A percentile compares a stretch with the other conserved stretches of the same genome.
phyloP scores from a whole-genome alignment of 2,797 vertebrate species.

The Rhynchonycteris naso region DNA sequence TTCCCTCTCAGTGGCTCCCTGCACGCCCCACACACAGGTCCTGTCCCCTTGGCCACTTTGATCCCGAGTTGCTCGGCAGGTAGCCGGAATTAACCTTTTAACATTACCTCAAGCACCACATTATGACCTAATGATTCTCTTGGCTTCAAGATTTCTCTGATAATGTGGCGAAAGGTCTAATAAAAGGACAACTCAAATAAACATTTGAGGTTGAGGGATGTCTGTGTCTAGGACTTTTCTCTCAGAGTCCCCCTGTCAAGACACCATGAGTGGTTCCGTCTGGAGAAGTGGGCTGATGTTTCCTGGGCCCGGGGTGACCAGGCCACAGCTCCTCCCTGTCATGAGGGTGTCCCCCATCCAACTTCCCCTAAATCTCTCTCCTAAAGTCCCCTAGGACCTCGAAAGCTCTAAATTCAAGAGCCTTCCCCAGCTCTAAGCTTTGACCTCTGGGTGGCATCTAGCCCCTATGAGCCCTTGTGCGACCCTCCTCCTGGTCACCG shows the following conservation, averaged over 20 bases:
- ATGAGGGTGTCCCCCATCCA: background rate
- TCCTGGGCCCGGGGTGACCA: background rate
- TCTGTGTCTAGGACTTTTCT: no score
- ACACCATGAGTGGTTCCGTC: fast-evolving
- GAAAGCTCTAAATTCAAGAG: background rate
- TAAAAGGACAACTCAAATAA: background rate
- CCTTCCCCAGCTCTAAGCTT: background rate
- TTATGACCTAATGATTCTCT: background rate
- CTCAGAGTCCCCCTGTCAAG: fast-evolving
- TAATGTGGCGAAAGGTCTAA: background rate
- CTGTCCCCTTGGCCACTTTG: background rate
- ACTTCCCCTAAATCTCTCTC: background rate
- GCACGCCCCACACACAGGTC: fast-evolving
- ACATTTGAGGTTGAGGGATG: fast-evolving
- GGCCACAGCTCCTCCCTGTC: fast-evolving
- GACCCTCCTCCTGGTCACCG: background rate
- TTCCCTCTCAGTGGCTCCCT: fast-evolving
- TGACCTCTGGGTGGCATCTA: background rate
- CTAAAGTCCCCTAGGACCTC: background rate
- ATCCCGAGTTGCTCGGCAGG: background rate
- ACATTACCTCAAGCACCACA: background rate
- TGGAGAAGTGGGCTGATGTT: background rate
- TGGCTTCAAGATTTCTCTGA: background rate
- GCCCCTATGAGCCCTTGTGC: background rate
- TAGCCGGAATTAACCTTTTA: fast-evolving